Percentiles rank a stretch among this genome's conserved stretches.
Conservation (phyloP, 2,888 invertebrate genomes). For the Iselma pallidipennis region DNA sequence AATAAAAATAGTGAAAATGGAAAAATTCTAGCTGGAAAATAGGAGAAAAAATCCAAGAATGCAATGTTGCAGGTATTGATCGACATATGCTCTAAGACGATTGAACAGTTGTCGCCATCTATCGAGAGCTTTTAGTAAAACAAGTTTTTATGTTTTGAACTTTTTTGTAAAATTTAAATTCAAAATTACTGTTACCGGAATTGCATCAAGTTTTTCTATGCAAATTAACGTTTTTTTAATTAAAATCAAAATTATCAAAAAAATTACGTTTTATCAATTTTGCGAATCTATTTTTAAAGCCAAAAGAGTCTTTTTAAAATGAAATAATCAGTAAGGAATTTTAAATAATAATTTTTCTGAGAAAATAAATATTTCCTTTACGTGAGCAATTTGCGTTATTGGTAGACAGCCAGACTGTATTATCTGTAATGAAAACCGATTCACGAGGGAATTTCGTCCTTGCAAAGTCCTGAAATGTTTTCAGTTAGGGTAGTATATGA, state of each 20-base stretch:
- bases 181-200: too few relatives aligned
- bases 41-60: background rate
- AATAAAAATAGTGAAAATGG: too few relatives aligned
- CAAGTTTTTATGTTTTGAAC: slow-evolving; percentile 15
- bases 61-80: slow-evolving; percentile 34
- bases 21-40: too few relatives aligned
- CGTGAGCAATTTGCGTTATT: slow-evolving; percentile 20
- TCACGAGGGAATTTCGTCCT: slow-evolving; percentile 1
- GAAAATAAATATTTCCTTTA: too few relatives aligned
- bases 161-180: slow-evolving; percentile 11
- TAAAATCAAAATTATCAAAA: too few relatives aligned
- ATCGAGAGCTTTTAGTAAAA: slow-evolving; percentile 29
- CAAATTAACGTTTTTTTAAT: too few relatives aligned
- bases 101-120: slow-evolving; percentile 41
- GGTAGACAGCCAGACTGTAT: slow-evolving; percentile 12
- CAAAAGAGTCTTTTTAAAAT: too few relatives aligned
- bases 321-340: too few relatives aligned
- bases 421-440: slow-evolving; percentile 13
- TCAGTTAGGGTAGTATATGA: slow-evolving; percentile 33
- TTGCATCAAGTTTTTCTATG: too few relatives aligned
- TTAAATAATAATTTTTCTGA: background rate
- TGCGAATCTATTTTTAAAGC: too few relatives aligned
- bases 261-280: too few relatives aligned
- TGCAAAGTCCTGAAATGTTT: slow-evolving; percentile 29
- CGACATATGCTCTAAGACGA: slow-evolving; percentile 16